These are phyloP conservation scores for Sitophilus oryzae DNA, from an alignment of 1,140 invertebrate genomes.

Conservation along the genomic window DNA sequence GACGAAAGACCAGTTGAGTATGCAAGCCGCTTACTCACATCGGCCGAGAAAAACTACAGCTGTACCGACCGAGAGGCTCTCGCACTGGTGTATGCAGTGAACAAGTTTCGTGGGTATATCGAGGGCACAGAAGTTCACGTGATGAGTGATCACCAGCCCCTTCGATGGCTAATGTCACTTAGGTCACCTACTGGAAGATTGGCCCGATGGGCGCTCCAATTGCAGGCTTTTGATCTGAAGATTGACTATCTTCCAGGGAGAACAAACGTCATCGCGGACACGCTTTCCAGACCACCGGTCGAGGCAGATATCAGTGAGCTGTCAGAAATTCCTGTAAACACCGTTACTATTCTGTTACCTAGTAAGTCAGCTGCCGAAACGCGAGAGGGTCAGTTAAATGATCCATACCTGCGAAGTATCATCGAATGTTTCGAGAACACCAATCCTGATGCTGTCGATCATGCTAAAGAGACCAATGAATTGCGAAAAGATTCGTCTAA, in stretches of 20 bases:
- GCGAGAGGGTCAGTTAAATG: slow-evolving; percentile 30
- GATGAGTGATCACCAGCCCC: slow-evolving; percentile 47
- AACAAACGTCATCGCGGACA: slow-evolving; percentile 18
- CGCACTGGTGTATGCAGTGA: slow-evolving; percentile 42
- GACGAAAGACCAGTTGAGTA: slow-evolving; percentile 45
- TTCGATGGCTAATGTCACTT: slow-evolving; percentile 46
- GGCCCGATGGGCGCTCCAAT: slow-evolving; percentile 43
- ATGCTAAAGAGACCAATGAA: slow-evolving; percentile 6
- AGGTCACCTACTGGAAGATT: slow-evolving; percentile 44
- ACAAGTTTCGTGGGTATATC: slow-evolving; percentile 28
- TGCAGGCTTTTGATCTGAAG: slow-evolving; percentile 21
- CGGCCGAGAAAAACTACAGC: slow-evolving; percentile 41
- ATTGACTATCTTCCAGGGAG: slow-evolving; percentile 23
- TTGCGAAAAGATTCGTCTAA: background rate
- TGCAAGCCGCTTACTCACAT: slow-evolving; percentile 39
- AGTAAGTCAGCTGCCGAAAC: slow-evolving; percentile 19
- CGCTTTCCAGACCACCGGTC: slow-evolving; percentile 18
- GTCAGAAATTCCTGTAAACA: slow-evolving; percentile 23
- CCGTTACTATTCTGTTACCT: slow-evolving; percentile 31
- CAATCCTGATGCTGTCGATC: background rate
- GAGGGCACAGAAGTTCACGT: slow-evolving; percentile 17
- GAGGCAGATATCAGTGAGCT: background rate
- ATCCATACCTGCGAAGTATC: slow-evolving; percentile 30
- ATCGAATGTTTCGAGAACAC: slow-evolving; percentile 24
- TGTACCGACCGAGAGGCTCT: slow-evolving; percentile 44